These are phyloP conservation scores for Nyctalus aviator DNA, from an alignment of 2,797 vertebrate species.

Conservation along the genomic window DNA sequence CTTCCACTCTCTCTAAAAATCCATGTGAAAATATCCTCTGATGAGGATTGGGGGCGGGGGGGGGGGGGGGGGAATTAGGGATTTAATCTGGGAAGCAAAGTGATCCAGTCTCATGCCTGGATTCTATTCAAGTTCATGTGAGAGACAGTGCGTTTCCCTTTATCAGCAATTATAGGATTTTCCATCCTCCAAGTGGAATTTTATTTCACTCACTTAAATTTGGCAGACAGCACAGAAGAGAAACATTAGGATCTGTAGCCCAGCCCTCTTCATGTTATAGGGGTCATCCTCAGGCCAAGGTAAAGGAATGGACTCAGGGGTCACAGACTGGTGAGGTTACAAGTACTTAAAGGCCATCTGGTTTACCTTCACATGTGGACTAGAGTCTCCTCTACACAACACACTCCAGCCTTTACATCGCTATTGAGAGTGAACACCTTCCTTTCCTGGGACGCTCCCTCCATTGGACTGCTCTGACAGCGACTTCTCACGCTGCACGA, in stretches of 20 bases:
- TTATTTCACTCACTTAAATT: constrained; percentile 41
- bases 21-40: too few species aligned
- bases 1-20: too few species aligned
- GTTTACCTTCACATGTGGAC: not conserved
- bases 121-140: constrained; percentile 14
- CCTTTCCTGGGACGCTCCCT: not conserved
- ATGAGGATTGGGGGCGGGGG: too few species aligned
- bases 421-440: not conserved
- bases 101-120: not conserved
- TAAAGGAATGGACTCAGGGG: not conserved
- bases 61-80: too few species aligned
- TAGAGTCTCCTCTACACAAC: not conserved
- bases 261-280: not conserved
- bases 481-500: not conserved
- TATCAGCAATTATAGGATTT: not conserved
- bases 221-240: constrained; percentile 25
- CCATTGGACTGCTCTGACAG: not conserved
- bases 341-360: not conserved
- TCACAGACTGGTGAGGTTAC: not conserved
- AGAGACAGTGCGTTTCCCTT: not conserved
- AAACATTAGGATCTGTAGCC: not conserved
- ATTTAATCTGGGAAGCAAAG: constrained; percentile 52
- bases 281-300: not conserved
- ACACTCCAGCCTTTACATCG: not conserved
- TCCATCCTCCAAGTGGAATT: constrained; percentile 46